Evolutionary conservation across 2,888 invertebrate species (phyloP).

Genomic region (Drosophila peninsularis): DNA sequence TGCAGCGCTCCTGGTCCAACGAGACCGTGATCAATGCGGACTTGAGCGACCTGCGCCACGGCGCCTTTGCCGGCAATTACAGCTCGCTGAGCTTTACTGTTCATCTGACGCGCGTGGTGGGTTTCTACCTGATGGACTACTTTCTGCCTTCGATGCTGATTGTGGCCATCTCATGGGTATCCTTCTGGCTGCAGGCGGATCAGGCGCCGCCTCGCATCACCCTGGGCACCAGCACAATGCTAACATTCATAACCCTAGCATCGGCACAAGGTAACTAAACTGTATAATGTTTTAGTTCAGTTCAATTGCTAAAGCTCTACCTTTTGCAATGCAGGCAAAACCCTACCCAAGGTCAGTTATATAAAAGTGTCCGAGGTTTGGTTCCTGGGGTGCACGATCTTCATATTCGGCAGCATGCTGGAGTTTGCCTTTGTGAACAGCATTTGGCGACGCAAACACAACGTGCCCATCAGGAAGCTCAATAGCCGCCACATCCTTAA

Average conservation of each 20-base stretch:
- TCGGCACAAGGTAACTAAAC: conserved; percentile 88
- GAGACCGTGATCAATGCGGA: conserved; percentile 89
- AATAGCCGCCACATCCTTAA: conserved; percentile 93
- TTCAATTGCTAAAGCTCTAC: neutral
- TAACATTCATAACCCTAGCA: conserved; percentile 94
- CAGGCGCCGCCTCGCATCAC: conserved; percentile 93
- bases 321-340: conserved; percentile 86
- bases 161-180: conserved; percentile 94
- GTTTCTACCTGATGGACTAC: conserved; percentile 95
- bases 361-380: conserved; percentile 96
- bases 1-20: conserved; percentile 90
- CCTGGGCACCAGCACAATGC: conserved; percentile 93
- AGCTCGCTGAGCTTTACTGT: conserved; percentile 92
- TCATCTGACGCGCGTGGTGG: conserved; percentile 91
- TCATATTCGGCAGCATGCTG: conserved; percentile 93
- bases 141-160: conserved; percentile 94
- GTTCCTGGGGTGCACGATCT: conserved; percentile 93
- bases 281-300: neutral
- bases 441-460: conserved; percentile 91
- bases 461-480: conserved; percentile 83
- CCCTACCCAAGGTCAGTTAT: conserved; percentile 94
- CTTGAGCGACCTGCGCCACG: conserved; percentile 88
- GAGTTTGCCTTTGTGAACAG: conserved; percentile 96
- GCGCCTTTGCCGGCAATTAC: conserved; percentile 92
- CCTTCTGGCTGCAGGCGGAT: conserved; percentile 95